Percentiles rank a stretch among this genome's conserved stretches.
These are phyloP conservation scores for Cyprinodon diabolis DNA, from an alignment of 2,797 vertebrate genomes.

Conservation along the genomic window DNA sequence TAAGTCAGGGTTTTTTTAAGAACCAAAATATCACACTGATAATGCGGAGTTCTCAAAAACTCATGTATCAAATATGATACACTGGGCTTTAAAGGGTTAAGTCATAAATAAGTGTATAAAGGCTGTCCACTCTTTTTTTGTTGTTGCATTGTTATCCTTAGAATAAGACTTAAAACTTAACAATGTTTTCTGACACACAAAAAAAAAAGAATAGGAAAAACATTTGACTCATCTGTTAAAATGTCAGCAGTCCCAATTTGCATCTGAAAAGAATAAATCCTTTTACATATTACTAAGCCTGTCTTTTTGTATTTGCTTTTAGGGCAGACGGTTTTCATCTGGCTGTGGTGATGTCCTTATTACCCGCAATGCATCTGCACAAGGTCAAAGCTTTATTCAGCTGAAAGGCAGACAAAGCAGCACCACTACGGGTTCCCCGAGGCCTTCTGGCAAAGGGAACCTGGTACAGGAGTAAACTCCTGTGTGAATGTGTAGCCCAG, in stretches of 20 bases:
- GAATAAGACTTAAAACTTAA: too few species aligned
- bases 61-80: too few species aligned
- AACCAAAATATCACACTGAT: too few species aligned
- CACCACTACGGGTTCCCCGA: constrained; percentile 26
- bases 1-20: too few species aligned
- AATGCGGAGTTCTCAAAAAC: too few species aligned
- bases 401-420: constrained; percentile 21
- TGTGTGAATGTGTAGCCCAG: constrained; percentile 2
- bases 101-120: too few species aligned
- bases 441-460: constrained; percentile 24
- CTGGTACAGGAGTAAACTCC: constrained; percentile 3
- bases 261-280: constrained; percentile 5
- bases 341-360: constrained; percentile 20
- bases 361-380: constrained; percentile 39
- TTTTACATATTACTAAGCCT: constrained; percentile 3
- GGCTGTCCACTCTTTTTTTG: too few species aligned
- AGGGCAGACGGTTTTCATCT: constrained; percentile 24
- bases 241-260: background rate
- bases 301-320: constrained; percentile 13
- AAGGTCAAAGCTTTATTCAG: constrained; percentile 48
- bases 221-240: too few species aligned
- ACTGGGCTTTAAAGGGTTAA: too few species aligned
- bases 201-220: too few species aligned
- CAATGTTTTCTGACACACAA: too few species aligned
- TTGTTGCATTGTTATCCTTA: too few species aligned